Conservation (phyloP, 2,888 invertebrate genomes). For the Tetramorium bicarinatum region DNA sequence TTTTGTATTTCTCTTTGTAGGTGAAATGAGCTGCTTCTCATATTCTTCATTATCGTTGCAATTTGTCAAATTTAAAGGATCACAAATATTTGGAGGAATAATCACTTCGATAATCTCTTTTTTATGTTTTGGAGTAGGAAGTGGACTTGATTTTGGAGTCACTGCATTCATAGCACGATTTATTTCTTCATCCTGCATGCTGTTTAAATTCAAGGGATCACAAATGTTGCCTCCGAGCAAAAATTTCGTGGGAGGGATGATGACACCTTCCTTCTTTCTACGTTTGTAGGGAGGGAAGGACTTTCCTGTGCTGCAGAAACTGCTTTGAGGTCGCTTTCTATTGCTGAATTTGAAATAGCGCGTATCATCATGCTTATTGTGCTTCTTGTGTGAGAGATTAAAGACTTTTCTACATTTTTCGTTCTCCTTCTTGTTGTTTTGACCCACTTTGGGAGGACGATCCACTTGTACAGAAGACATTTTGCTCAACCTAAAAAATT, state of each 20-base stretch:
- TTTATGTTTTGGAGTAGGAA: conserved; percentile 93
- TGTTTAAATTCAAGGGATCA: conserved; percentile 97
- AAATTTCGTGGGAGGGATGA: conserved; percentile 97
- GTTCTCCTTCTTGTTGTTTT: conserved; percentile 81
- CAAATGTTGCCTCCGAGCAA: conserved; percentile 97
- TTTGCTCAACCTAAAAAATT: conserved; percentile 61
- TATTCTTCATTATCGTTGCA: conserved; percentile 94
- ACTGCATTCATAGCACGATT: conserved; percentile 94
- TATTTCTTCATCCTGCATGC: conserved; percentile 93
- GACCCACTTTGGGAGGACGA: conserved; percentile 84
- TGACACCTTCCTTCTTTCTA: conserved; percentile 90
- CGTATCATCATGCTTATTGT: conserved; percentile 83
- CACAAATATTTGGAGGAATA: conserved; percentile 96
- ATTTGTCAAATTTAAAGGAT: conserved; percentile 93
- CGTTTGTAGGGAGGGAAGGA: conserved; percentile 92
- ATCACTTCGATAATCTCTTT: conserved; percentile 95
- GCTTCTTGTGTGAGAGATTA: conserved; percentile 82
- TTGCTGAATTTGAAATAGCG: conserved; percentile 83
- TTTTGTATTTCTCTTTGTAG: conserved; percentile 89
- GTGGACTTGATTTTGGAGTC: conserved; percentile 96
- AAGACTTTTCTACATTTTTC: conserved; percentile 79
- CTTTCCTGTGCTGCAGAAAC: conserved; percentile 90
- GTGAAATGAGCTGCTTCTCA: conserved; percentile 92
- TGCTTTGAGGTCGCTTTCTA: conserved; percentile 91
- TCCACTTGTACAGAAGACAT: conserved; percentile 87